phyloP scores from a whole-genome alignment of 2,888 invertebrate species.

The Pegoplata infirma region DNA sequence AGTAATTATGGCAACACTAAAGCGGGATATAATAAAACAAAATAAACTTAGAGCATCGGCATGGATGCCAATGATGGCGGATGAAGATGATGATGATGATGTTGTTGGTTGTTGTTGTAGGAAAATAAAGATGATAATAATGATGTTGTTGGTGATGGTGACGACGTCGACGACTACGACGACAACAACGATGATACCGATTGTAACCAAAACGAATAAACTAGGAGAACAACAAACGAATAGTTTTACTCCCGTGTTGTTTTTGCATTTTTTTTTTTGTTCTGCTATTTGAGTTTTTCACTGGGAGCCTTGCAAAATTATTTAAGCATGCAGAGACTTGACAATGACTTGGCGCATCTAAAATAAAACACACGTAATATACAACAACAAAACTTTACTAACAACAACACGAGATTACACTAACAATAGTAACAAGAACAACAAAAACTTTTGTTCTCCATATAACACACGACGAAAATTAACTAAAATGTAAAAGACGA shows the following conservation, averaged over 20 bases:
- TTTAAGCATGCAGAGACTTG: constrained; percentile 44
- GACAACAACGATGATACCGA: constrained; percentile 2
- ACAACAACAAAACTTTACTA: constrained; percentile 37
- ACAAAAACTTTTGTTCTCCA: neutral
- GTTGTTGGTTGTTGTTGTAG: constrained; percentile 42
- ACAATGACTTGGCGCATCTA: constrained; percentile 53
- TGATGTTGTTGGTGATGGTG: no score
- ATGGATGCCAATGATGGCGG: constrained; percentile 48
- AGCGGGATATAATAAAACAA: constrained; percentile 8
- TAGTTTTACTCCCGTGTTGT: constrained; percentile 34
- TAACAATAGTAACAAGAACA: constrained; percentile 2
- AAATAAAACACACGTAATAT: constrained; percentile 9
- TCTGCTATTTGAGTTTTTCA: constrained; percentile 1
- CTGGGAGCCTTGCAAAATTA: constrained; percentile 27
- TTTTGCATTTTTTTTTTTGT: neutral
- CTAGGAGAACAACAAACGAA: constrained; percentile 41
- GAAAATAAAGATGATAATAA: constrained; percentile 40
- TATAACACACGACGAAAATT: neutral
- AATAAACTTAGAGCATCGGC: constrained; percentile 13
- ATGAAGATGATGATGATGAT: constrained; percentile 47
- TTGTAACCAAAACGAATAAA: constrained; percentile 39
- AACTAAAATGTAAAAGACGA: constrained; percentile 15
- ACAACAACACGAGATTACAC: constrained; percentile 21
- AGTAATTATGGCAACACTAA: constrained; percentile 33
- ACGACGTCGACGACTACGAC: constrained; percentile 29